A percentile compares a stretch with the other conserved stretches of the same genome.
Evolutionary conservation across 2,113 vertebrate genomes (phyloP).

Genomic region (Hippocampus comes): DNA sequence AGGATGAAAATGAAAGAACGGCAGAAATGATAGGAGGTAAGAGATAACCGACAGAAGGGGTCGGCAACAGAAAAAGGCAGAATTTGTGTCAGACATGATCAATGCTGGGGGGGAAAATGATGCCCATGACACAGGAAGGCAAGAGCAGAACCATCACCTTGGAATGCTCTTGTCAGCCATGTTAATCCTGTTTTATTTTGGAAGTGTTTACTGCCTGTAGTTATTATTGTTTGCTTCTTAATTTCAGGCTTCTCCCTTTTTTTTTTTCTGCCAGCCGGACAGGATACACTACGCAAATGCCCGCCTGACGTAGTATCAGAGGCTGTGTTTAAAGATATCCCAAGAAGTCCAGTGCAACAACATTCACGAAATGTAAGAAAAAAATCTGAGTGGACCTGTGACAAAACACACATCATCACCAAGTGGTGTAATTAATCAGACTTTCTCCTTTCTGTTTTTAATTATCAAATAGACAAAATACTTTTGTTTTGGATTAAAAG

Average conservation of each 20-base stretch:
- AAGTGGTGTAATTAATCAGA: not conserved
- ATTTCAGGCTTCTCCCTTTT: not conserved
- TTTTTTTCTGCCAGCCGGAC: not conserved
- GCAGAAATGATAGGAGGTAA: constrained; percentile 12
- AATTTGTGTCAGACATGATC: not conserved
- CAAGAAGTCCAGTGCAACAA: not conserved
- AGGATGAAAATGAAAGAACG: constrained; percentile 29
- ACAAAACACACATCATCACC: not conserved
- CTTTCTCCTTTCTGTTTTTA: not conserved
- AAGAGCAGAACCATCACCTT: not conserved
- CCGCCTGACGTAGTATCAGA: not conserved
- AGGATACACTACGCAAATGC: not conserved
- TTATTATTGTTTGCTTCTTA: not conserved
- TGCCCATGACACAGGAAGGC: not conserved
- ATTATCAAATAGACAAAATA: not conserved
- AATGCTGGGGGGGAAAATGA: constrained; percentile 11
- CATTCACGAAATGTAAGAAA: no score
- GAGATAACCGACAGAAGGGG: not conserved
- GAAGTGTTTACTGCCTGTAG: not conserved
- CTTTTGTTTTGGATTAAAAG: not conserved
- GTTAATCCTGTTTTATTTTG: not conserved
- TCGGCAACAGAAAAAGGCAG: constrained; percentile 7
- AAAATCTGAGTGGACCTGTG: no score
- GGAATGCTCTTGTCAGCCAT: not conserved
- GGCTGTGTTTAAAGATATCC: no score